These are phyloP conservation scores for Noctua fimbriata DNA, from an alignment of 2,888 invertebrate species.

Conservation along the genomic window DNA sequence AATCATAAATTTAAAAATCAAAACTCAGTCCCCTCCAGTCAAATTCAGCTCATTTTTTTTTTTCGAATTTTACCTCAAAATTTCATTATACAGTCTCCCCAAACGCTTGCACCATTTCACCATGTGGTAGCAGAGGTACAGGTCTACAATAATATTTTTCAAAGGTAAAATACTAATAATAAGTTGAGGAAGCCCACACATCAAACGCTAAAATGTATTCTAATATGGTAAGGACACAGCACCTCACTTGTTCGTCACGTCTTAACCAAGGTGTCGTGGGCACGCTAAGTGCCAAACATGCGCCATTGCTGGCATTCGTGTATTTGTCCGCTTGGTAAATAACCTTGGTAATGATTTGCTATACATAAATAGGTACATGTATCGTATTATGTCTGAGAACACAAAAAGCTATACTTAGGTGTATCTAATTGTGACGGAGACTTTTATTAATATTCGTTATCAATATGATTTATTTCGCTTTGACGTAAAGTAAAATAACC, in stretches of 20 bases:
- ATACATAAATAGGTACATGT: slow-evolving; percentile 9
- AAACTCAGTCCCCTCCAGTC: neutral
- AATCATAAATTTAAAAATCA: neutral
- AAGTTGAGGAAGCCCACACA: slow-evolving; percentile 44
- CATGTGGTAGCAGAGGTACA: neutral
- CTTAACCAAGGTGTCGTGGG: slow-evolving; percentile 41
- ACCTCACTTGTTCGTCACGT: slow-evolving; percentile 45
- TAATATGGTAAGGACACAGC: slow-evolving; percentile 39
- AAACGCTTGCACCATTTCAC: neutral
- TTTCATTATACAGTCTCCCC: neutral
- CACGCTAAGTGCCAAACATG: slow-evolving; percentile 53
- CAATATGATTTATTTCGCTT: neutral
- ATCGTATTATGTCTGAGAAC: neutral
- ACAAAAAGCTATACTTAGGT: neutral
- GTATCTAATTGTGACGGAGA: neutral
- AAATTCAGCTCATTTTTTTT: neutral
- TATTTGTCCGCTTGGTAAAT: slow-evolving; percentile 27
- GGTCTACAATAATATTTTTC: neutral
- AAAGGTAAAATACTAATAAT: slow-evolving; percentile 4
- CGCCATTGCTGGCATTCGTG: slow-evolving; percentile 23
- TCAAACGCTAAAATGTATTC: slow-evolving; percentile 32
- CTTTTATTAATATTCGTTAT: slow-evolving; percentile 10
- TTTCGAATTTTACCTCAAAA: neutral
- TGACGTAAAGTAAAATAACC: neutral
- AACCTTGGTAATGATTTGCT: slow-evolving; percentile 43